Evolutionary conservation across 2,113 vertebrate species (phyloP), one percentile per base, ranked within the genome.

Genomic region (Montifringilla adamsi): DNA sequence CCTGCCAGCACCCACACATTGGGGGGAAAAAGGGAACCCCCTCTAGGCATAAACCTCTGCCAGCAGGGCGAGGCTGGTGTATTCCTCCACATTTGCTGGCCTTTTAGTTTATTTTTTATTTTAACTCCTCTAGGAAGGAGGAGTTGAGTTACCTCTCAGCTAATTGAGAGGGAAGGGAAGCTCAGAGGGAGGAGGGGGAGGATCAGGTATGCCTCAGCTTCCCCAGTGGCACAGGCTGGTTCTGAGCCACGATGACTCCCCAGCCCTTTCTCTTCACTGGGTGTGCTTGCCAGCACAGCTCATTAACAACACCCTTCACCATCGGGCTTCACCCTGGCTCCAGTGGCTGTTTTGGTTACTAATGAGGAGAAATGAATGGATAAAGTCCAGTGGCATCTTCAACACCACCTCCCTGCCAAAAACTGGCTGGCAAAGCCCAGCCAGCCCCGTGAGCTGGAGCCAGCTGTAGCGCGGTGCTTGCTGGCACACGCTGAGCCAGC

Each of bases 101-200:
- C 41, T 84, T 78, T 59, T 35, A 49, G 70, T 79, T 95, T 87
- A 63, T 89, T 84, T 86, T 92, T 87, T 6, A n/a, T 83, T 92
- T 17, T 41, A 80, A 47, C 52, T 77, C 31, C 60, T 85, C 28
- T 37, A 55, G 67, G 67, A 85, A 73, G n/a, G 37, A 86, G 62
- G 39, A 44, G 47, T 27, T n/a, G 59, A 52, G 31, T 35, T 78
- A 22, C 19, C 31, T 53, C 60, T 79, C 60, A 85, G 52, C 31
- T 80, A 88, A 76, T 66, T 90, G 92, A 76, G 58, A 94, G 44
- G 18, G 1, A 2, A 87, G 70, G 27, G 82, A 84, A 59, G 60
- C 73, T 88, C 77, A 70, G 59, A 77, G 53, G 59, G 72, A 69
- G 43, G 84, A 62, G 79, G n/a, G 7, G 53, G 76, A 84, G 70